Evolutionary conservation across 2,888 invertebrate genomes (phyloP), one percentile per base, ranked within the genome.

Genomic region (Eristalinus sepulchralis): DNA sequence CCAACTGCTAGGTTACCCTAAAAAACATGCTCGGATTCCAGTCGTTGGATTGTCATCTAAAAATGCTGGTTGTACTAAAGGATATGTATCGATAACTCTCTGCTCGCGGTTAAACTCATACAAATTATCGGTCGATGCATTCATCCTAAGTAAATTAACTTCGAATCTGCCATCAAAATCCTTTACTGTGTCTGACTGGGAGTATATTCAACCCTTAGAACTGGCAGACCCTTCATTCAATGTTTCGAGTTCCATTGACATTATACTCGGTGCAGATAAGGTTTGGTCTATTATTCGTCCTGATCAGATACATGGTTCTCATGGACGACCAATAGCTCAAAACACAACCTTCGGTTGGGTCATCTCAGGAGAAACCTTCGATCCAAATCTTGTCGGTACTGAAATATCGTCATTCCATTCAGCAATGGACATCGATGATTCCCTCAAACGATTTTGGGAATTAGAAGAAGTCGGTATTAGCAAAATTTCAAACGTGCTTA

Each of bases 121-220:
- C n/a, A 13, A 6, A n/a, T 55, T 64, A 11, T 47, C 64, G 39
- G 20, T 64, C 24, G 64, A 47, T 24, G 47, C 47, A 24, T 64
- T 47, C n/a, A 17, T 66, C 27, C 66, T 55, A 10, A 6, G 55
- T 55, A 55, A 55, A 55, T 22, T 55, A 2, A 22, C 39, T 2
- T 39, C 39, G 20, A 63, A 63, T 34, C 34, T 63, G 34, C 63
- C 63, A 9, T 36, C 8, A 2, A 63, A 63, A 63, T 63, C 63
- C 6, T 78, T 66, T 27, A 60, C 53, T 33, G 10, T 20, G 8
- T 68, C 77, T 2, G 59, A 57, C 17, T 75, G 78, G 68, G 31
- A 64, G 4, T 68, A 79, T 67, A 31, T 83, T 10, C 64, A 57
- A n/a, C 17, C 68, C 9, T 47, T 81, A 13, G 81, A 83, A 47